Conservation (phyloP, 2,113 vertebrate species). For the Leuciscus idus region DNA sequence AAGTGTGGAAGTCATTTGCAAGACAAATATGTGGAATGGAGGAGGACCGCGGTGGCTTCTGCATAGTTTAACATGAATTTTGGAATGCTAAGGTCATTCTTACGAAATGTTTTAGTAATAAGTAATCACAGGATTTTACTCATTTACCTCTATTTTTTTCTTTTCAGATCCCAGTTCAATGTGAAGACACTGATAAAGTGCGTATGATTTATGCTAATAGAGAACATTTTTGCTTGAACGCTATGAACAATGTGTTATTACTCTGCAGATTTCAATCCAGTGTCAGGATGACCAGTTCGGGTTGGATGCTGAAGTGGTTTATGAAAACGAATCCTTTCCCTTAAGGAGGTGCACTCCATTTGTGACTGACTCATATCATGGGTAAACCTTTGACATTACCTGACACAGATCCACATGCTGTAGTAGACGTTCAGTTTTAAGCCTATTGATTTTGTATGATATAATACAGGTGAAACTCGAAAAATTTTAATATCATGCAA, state of each 20-base stretch:
- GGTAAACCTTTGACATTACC: not conserved
- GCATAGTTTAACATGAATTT: not conserved
- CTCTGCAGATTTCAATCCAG: conserved; percentile 28
- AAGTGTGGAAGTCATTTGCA: not conserved
- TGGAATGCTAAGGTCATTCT: not conserved
- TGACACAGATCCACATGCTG: not conserved
- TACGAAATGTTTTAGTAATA: not conserved
- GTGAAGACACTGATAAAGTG: not conserved
- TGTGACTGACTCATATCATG: not conserved
- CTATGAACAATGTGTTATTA: not conserved
- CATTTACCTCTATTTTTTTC: too few relatives aligned
- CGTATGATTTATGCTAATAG: not conserved
- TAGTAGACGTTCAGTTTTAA: not conserved
- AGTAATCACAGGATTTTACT: not conserved
- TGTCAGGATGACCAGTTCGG: conserved; percentile 48
- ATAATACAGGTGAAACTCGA: too few relatives aligned
- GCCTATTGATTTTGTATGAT: not conserved
- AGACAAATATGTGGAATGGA: not conserved
- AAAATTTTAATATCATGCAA: too few relatives aligned
- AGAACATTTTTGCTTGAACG: not conserved
- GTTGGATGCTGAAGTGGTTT: conserved; percentile 31
- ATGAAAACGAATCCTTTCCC: not conserved
- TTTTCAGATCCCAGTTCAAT: not conserved
- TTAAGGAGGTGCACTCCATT: conserved; percentile 40
- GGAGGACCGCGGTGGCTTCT: not conserved